phyloP scores from a whole-genome alignment of 2,113 vertebrate species.

The Pomatorhinus ruficollis region DNA sequence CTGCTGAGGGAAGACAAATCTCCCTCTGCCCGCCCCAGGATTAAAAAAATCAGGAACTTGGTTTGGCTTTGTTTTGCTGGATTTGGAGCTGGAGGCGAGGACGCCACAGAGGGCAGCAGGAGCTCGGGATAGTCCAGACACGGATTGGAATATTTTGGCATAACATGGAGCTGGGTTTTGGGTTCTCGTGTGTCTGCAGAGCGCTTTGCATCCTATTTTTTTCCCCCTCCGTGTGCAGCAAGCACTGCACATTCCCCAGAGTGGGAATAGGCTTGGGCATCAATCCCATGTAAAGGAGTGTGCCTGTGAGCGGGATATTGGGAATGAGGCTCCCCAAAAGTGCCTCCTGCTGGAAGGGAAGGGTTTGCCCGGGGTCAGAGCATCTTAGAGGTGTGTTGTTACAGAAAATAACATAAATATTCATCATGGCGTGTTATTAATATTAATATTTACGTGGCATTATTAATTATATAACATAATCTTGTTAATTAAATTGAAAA shows the following conservation, averaged over 20 bases:
- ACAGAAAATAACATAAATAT: neutral
- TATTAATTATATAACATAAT: neutral
- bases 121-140: fast-evolving
- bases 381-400: neutral
- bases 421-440: fast-evolving
- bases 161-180: neutral
- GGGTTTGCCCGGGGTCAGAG: neutral
- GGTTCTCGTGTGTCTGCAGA: neutral
- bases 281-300: neutral
- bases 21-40: neutral
- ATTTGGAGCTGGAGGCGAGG: neutral
- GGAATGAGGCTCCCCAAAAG: neutral
- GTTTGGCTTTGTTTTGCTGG: neutral
- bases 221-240: fast-evolving
- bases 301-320: fast-evolving
- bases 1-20: neutral
- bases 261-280: neutral
- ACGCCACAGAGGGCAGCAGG: neutral
- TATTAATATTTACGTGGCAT: neutral
- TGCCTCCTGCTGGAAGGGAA: fast-evolving
- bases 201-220: fast-evolving
- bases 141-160: neutral
- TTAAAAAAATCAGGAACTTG: neutral
- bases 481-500: neutral
- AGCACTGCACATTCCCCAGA: fast-evolving